These are phyloP conservation scores for Gallinago media DNA, from an alignment of 2,113 vertebrate species.

Conservation along the genomic window DNA sequence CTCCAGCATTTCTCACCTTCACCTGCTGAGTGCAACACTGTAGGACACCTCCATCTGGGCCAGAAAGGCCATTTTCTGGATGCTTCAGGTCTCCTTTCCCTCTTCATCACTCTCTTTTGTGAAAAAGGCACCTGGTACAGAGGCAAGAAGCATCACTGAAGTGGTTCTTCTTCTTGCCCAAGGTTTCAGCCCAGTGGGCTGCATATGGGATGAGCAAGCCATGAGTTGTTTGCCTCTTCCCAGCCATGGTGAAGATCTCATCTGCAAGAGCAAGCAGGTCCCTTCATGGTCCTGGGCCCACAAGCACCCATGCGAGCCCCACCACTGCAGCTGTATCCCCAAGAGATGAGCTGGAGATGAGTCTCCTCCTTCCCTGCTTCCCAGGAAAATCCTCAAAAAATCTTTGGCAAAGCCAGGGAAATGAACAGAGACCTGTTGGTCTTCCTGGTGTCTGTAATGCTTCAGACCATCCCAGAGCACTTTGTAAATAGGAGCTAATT, in stretches of 20 bases:
- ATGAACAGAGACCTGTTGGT: accelerated
- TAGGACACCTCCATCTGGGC: background rate
- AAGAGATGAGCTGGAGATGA: background rate
- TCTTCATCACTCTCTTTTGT: background rate
- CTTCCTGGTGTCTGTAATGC: background rate
- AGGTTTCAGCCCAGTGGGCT: background rate
- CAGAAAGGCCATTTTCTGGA: background rate
- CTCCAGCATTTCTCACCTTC: background rate
- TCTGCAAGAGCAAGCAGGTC: background rate
- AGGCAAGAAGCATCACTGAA: background rate
- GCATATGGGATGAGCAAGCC: background rate
- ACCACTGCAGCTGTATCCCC: accelerated
- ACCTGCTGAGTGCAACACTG: accelerated
- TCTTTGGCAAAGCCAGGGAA: background rate
- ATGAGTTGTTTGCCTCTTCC: background rate
- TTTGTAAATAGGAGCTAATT: background rate
- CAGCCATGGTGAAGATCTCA: background rate
- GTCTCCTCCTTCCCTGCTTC: background rate
- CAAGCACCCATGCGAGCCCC: accelerated
- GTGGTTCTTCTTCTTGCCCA: background rate
- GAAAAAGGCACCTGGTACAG: background rate
- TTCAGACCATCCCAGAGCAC: accelerated
- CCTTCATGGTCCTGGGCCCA: accelerated
- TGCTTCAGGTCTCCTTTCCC: background rate
- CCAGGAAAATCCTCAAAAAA: background rate